These are phyloP conservation scores for Epicauta chinensis DNA, from an alignment of 1,140 invertebrate species.

Conservation along the genomic window DNA sequence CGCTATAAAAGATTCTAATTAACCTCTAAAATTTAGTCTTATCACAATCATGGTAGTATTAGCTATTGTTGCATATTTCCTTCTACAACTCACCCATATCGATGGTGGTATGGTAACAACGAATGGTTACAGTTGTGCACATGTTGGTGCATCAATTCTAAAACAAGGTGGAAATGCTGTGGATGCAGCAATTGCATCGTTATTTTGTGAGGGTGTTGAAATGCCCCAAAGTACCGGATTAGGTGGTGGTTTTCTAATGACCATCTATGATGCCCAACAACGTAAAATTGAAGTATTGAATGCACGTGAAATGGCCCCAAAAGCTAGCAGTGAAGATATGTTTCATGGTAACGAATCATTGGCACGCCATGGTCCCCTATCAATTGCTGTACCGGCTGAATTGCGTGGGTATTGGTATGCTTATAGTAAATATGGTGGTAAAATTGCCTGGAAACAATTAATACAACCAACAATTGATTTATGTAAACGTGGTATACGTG, in stretches of 20 bases:
- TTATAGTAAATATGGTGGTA: conserved; percentile 71
- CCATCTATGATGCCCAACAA: conserved; percentile 57
- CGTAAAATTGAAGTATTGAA: conserved; percentile 49
- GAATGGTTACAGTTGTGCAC: conserved; percentile 39
- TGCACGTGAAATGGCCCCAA: conserved; percentile 65
- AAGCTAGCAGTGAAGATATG: conserved; percentile 53
- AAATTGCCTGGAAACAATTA: conserved; percentile 74
- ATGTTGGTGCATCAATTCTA: conserved; percentile 36
- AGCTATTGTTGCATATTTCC: background rate
- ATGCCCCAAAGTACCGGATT: conserved; percentile 73
- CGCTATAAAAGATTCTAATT: too few relatives aligned
- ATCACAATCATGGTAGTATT: conserved; percentile 5
- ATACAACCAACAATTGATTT: conserved; percentile 73
- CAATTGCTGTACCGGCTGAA: conserved; percentile 88
- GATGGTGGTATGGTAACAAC: conserved; percentile 37
- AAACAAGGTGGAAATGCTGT: too few relatives aligned
- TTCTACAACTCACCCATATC: background rate
- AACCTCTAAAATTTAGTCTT: too few relatives aligned
- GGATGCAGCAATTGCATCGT: too few relatives aligned
- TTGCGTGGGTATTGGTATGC: conserved; percentile 78
- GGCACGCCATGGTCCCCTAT: conserved; percentile 52
- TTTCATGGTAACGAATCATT: conserved; percentile 40
- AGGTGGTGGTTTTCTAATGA: conserved; percentile 78
- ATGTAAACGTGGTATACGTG: conserved; percentile 60
- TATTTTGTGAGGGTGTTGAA: conserved; percentile 78